Conservation (phyloP, 2,113 vertebrate genomes). For the Triplophysa siluroides region DNA sequence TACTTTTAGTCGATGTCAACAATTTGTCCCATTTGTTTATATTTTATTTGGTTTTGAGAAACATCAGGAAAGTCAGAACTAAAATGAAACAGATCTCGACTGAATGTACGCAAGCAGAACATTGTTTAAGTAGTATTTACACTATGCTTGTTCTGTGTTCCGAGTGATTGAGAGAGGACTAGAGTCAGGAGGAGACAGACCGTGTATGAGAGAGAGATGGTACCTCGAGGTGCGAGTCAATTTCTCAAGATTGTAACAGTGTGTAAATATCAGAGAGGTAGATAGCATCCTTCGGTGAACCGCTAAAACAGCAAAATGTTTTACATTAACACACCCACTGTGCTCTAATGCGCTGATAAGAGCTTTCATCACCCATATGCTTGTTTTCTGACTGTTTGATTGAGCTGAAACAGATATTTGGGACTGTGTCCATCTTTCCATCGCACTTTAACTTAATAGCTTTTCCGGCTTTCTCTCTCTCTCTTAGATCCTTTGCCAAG, state of each 20-base stretch:
- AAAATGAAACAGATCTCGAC: too few relatives aligned
- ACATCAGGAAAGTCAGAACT: too few relatives aligned
- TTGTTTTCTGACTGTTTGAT: slow-evolving; percentile 19
- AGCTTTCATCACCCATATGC: slow-evolving; percentile 36
- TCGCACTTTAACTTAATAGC: slow-evolving; percentile 25
- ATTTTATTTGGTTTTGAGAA: too few relatives aligned
- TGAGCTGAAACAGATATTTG: slow-evolving; percentile 31
- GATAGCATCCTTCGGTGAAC: neutral
- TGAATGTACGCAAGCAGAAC: too few relatives aligned
- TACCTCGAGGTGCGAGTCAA: slow-evolving; percentile 6
- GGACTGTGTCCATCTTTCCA: slow-evolving; percentile 25
- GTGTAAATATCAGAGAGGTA: slow-evolving; percentile 21
- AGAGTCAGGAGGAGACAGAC: neutral
- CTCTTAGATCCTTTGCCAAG: slow-evolving; percentile 6
- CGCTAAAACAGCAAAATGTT: slow-evolving; percentile 62
- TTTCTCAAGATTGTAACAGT: slow-evolving; percentile 31
- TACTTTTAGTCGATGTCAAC: too few relatives aligned
- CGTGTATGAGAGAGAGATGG: neutral
- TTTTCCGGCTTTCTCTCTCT: slow-evolving; percentile 35
- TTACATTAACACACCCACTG: slow-evolving; percentile 41
- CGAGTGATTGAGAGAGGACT: neutral
- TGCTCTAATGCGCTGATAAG: slow-evolving; percentile 24
- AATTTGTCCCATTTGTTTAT: too few relatives aligned
- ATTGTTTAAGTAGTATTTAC: too few relatives aligned
- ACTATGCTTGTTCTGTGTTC: too few relatives aligned